Evolutionary conservation across 2,113 vertebrate genomes (phyloP).

Genomic region (Athene cunicularia): DNA sequence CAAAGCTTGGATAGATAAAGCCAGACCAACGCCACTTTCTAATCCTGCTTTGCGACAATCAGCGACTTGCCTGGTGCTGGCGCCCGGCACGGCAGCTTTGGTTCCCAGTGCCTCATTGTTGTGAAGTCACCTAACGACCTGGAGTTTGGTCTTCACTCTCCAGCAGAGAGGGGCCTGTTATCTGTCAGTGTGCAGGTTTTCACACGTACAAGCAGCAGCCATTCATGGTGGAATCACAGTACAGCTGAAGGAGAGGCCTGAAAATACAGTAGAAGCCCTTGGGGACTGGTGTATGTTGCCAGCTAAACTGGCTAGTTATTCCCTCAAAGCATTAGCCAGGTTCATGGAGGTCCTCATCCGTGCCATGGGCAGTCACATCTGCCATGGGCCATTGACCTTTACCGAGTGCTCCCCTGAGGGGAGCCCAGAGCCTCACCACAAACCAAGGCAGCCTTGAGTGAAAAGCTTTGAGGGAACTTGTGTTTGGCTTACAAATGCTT

Average conservation of each 20-base stretch:
- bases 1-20: background rate
- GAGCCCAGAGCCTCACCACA: background rate
- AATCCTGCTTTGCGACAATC: background rate
- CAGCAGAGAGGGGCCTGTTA: background rate
- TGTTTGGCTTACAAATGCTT: background rate
- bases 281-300: background rate
- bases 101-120: background rate
- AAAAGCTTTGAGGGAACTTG: background rate
- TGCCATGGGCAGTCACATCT: accelerated
- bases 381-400: background rate
- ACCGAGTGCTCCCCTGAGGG: background rate
- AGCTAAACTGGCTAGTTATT: background rate
- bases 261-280: background rate
- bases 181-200: background rate
- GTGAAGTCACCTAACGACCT: background rate
- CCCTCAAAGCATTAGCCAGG: background rate
- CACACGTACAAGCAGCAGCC: background rate
- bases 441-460: background rate
- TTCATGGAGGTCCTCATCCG: accelerated
- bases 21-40: background rate
- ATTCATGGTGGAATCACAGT: background rate
- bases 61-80: background rate
- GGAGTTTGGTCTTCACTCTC: background rate
- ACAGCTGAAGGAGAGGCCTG: background rate
- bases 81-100: background rate